Conservation (phyloP, 2,888 invertebrate genomes). For the Toxonevra muliebris region DNA sequence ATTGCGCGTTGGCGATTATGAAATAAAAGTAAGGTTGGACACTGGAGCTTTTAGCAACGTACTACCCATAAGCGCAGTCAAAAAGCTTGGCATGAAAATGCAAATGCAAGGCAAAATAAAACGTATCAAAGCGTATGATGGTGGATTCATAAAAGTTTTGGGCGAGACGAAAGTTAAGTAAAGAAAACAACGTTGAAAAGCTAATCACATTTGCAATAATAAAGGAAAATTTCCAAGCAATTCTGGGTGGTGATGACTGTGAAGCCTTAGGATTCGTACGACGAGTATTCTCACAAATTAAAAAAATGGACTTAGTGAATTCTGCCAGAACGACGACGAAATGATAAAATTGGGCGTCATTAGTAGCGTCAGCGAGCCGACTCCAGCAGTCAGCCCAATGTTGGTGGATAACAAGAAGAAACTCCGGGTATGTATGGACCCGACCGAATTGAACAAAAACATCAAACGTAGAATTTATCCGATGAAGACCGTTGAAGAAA, state of each 20-base stretch:
- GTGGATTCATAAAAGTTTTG: constrained; percentile 18
- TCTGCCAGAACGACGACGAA: too few relatives aligned
- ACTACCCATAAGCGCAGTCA: too few relatives aligned
- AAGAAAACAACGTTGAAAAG: background rate
- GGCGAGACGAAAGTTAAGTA: constrained; percentile 5
- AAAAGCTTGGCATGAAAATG: background rate
- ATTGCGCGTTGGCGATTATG: too few relatives aligned
- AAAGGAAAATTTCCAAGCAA: constrained; percentile 13
- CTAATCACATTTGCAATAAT: background rate
- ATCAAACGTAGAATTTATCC: constrained; percentile 20
- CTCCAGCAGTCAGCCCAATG: constrained; percentile 16
- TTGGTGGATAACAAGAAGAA: constrained; percentile 15
- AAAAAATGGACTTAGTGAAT: too few relatives aligned
- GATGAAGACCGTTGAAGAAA: constrained; percentile 21
- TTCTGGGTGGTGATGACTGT: constrained; percentile 12
- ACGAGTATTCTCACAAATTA: too few relatives aligned
- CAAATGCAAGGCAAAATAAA: background rate
- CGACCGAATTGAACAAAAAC: constrained; percentile 22
- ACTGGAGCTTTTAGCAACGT: too few relatives aligned
- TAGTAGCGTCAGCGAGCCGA: background rate
- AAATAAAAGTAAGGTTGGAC: too few relatives aligned
- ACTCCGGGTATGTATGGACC: constrained; percentile 28
- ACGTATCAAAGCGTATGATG: constrained; percentile 2
- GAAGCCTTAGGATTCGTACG: constrained; percentile 19
- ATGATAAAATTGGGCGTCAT: too few relatives aligned